Evolutionary conservation across 1,140 invertebrate species (phyloP).

Genomic region (Drosophila bifasciata): DNA sequence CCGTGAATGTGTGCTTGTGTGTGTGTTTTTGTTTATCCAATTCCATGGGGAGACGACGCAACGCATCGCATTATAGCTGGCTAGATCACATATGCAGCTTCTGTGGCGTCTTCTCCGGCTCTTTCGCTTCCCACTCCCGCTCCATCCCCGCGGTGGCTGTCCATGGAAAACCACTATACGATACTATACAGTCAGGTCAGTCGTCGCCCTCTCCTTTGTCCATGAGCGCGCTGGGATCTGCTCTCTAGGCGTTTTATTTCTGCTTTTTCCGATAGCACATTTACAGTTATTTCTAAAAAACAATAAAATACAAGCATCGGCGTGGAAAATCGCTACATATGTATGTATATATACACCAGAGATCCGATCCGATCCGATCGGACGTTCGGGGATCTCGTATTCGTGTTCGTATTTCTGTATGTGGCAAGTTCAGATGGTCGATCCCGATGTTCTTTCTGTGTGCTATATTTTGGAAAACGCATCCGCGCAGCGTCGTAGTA

Average conservation of each 20-base stretch:
- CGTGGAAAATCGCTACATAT: slow-evolving; percentile 73
- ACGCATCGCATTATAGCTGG: slow-evolving; percentile 79
- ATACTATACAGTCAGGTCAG: slow-evolving; percentile 60
- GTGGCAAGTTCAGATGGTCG: slow-evolving; percentile 66
- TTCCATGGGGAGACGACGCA: slow-evolving; percentile 47
- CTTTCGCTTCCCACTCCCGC: slow-evolving; percentile 14
- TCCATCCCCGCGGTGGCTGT: slow-evolving; percentile 28
- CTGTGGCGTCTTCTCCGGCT: slow-evolving; percentile 15
- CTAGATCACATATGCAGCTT: slow-evolving; percentile 48
- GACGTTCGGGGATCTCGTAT: slow-evolving; percentile 28
- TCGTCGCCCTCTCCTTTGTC: slow-evolving; percentile 23
- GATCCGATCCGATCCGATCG: slow-evolving; percentile 33
- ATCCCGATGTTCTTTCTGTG: slow-evolving; percentile 49
- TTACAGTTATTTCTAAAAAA: slow-evolving; percentile 83
- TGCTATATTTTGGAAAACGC: slow-evolving; percentile 81
- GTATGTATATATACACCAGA: slow-evolving; percentile 14
- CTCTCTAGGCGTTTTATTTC: slow-evolving; percentile 65
- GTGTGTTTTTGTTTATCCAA: slow-evolving; percentile 24
- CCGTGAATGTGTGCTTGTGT: slow-evolving; percentile 16
- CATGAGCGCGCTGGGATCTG: slow-evolving; percentile 27
- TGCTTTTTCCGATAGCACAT: slow-evolving; percentile 70
- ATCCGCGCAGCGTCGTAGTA: slow-evolving; percentile 67
- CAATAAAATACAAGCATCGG: slow-evolving; percentile 73
- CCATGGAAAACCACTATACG: slow-evolving; percentile 77
- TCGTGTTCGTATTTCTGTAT: slow-evolving; percentile 40